phyloP scores from a whole-genome alignment of 2,888 invertebrate species.

The Chaetoderma sp. region DNA sequence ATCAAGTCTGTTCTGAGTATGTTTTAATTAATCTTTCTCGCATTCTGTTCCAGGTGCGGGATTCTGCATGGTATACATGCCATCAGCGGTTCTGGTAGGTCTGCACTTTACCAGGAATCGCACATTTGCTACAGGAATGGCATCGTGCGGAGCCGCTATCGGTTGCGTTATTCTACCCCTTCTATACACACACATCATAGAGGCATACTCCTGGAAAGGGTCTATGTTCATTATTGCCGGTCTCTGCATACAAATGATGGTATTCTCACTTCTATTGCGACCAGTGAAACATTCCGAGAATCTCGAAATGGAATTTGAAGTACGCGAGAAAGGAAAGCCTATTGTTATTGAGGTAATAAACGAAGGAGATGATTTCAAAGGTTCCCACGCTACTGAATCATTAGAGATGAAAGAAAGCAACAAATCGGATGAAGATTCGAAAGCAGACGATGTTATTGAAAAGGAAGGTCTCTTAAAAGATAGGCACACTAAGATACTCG shows the following conservation, averaged over 20 bases:
- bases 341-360: neutral
- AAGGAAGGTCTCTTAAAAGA: too few relatives aligned
- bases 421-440: neutral
- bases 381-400: too few relatives aligned
- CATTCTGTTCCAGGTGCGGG: constrained; percentile 49
- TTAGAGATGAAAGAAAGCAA: neutral
- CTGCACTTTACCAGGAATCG: constrained; percentile 55
- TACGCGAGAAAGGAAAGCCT: neutral
- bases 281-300: constrained; percentile 25
- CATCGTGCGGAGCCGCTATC: constrained; percentile 55
- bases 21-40: too few relatives aligned
- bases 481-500: too few relatives aligned
- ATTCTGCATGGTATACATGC: constrained; percentile 53
- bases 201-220: constrained; percentile 57
- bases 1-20: too few relatives aligned
- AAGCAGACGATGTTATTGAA: neutral
- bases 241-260: constrained; percentile 49
- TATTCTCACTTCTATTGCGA: constrained; percentile 48
- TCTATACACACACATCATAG: constrained; percentile 48
- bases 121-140: constrained; percentile 56
- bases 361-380: too few relatives aligned
- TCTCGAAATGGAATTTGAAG: neutral
- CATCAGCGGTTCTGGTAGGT: constrained; percentile 59
- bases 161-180: constrained; percentile 55
- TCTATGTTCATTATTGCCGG: constrained; percentile 54